Percentiles rank a stretch among this genome's conserved stretches.
These are phyloP conservation scores for Leptodactylus fallax DNA, from an alignment of 2,797 vertebrate genomes.

Conservation along the genomic window DNA sequence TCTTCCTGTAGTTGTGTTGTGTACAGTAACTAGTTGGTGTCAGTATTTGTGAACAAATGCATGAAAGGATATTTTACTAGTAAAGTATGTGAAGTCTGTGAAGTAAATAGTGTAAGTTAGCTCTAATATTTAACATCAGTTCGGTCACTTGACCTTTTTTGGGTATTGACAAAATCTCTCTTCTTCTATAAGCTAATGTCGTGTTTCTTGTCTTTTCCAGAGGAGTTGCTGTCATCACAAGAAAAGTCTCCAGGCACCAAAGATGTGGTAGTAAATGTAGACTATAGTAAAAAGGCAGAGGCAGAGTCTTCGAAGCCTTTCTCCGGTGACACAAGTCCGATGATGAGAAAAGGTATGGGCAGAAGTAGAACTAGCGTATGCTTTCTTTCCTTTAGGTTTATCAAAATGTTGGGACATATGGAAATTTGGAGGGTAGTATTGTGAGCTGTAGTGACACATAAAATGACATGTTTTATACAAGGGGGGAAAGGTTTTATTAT, in stretches of 20 bases:
- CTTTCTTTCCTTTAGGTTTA: background rate
- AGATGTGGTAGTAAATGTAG: conserved; percentile 95
- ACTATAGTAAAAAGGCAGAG: conserved; percentile 91
- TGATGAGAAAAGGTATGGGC: conserved; percentile 85
- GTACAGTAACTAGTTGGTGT: background rate
- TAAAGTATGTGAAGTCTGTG: background rate
- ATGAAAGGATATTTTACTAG: background rate
- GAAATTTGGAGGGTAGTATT: background rate
- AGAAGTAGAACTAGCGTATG: background rate
- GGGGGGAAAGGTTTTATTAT: background rate
- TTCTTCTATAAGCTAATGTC: background rate
- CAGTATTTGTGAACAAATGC: background rate
- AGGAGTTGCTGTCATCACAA: conserved; percentile 81
- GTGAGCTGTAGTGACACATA: background rate
- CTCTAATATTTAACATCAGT: background rate
- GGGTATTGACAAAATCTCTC: background rate
- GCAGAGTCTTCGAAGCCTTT: conserved; percentile 86
- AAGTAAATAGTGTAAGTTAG: too few species aligned
- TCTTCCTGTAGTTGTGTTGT: background rate
- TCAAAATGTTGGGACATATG: background rate
- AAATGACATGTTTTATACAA: background rate
- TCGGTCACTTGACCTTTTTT: background rate
- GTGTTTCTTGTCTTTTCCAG: conserved; percentile 27
- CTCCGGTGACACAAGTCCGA: conserved; percentile 83
- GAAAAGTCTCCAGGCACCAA: conserved; percentile 90